Conservation (phyloP, 2,113 vertebrate genomes). For the Scophthalmus maximus region DNA sequence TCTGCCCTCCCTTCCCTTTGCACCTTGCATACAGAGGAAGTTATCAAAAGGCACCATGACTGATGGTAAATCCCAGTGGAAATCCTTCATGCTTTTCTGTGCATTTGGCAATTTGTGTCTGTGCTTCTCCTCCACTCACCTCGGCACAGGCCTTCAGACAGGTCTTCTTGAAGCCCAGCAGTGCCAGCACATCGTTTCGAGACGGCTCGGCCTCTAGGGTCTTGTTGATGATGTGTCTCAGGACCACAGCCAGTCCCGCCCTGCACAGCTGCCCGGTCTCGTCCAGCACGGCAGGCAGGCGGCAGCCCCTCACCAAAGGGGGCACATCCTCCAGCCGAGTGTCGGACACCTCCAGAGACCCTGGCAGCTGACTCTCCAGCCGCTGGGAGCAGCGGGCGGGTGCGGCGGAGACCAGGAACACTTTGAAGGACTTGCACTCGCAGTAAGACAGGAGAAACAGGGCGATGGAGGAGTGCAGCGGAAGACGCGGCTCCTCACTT, state of each 20-base stretch:
- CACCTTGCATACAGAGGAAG: no score
- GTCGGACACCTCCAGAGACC: slow-evolving; percentile 70
- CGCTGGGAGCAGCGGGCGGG: slow-evolving; percentile 56
- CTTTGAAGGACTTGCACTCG: slow-evolving; percentile 88
- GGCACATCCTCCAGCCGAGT: slow-evolving; percentile 83
- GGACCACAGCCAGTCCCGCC: slow-evolving; percentile 93
- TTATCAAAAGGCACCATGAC: not conserved
- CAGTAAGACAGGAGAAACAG: slow-evolving; percentile 95
- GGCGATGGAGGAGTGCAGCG: slow-evolving; percentile 90
- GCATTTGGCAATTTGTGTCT: not conserved
- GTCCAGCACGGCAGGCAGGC: slow-evolving; percentile 87
- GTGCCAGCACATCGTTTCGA: slow-evolving; percentile 85
- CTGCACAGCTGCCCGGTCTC: slow-evolving; percentile 86
- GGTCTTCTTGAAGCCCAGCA: slow-evolving; percentile 97
- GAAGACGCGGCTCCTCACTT: slow-evolving; percentile 80
- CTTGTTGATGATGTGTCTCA: slow-evolving; percentile 90
- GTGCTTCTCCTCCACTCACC: slow-evolving; percentile 79
- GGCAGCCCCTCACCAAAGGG: slow-evolving; percentile 86
- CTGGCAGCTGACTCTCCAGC: slow-evolving; percentile 58
- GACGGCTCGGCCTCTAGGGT: slow-evolving; percentile 82
- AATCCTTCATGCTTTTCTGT: no score
- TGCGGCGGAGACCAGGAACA: slow-evolving; percentile 83
- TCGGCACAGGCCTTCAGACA: slow-evolving; percentile 98
- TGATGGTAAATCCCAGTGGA: not conserved
- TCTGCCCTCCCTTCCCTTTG: no score